A percentile compares a stretch with the other conserved stretches of the same genome.
Evolutionary conservation across 2,888 invertebrate species (phyloP).

Genomic region (Tenthredo mesomela): DNA sequence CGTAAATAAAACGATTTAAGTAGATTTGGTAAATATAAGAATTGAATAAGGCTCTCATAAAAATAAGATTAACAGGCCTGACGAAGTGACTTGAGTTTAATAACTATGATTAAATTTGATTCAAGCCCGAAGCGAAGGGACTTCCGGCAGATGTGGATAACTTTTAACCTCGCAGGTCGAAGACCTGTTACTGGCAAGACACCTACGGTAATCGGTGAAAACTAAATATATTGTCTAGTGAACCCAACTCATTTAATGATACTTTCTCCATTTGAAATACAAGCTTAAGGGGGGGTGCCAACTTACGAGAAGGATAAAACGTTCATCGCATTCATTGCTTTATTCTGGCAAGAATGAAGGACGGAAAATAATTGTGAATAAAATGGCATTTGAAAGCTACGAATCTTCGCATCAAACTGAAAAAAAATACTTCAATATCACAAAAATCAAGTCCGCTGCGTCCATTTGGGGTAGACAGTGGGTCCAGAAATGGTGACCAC

Average conservation of each 20-base stretch:
- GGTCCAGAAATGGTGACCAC: too few species aligned
- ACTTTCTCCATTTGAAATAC: neutral
- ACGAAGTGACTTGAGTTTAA: constrained; percentile 41
- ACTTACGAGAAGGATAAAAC: too few species aligned
- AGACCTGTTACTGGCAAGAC: constrained; percentile 24
- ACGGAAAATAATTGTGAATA: too few species aligned
- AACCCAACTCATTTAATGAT: constrained; percentile 6
- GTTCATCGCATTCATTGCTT: too few species aligned
- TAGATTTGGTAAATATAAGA: constrained; percentile 38
- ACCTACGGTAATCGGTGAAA: neutral
- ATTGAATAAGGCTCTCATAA: constrained; percentile 9
- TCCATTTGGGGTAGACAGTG: too few species aligned
- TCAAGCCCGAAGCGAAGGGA: constrained; percentile 27
- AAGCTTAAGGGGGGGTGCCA: too few species aligned
- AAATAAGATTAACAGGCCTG: constrained; percentile 34
- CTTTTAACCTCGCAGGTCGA: constrained; percentile 37
- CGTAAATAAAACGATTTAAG: constrained; percentile 38
- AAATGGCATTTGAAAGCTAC: too few species aligned
- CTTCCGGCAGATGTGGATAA: constrained; percentile 44
- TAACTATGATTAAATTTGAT: constrained; percentile 49
- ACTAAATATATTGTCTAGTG: constrained; percentile 1
- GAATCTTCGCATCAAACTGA: too few species aligned
- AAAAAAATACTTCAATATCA: too few species aligned
- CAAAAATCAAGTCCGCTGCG: too few species aligned
- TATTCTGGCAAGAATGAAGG: too few species aligned